Conservation (phyloP, 1,140 invertebrate genomes). For the Drosophila serrata region DNA sequence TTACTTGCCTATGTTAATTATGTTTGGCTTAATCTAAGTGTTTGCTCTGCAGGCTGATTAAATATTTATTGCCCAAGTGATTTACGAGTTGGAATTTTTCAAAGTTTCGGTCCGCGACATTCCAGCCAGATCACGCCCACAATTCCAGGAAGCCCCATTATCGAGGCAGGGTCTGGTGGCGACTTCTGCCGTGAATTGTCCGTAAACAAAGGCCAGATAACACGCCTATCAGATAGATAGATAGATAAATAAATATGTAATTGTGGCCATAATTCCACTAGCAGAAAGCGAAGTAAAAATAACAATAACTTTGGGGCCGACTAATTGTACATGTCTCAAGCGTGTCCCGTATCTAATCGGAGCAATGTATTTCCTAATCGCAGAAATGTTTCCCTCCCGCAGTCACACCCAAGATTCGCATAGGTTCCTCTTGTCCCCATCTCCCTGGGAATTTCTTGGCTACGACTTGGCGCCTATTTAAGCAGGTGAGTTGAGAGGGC, state of each 20-base stretch:
- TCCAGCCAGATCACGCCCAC: background rate
- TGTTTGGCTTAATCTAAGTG: conserved; percentile 61
- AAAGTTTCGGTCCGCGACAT: conserved; percentile 7
- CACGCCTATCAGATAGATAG: conserved; percentile 52
- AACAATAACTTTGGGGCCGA: conserved; percentile 10
- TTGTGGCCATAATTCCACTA: conserved; percentile 58
- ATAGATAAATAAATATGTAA: conserved; percentile 71
- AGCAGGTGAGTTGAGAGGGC: conserved; percentile 7
- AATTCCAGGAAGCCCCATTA: conserved; percentile 43
- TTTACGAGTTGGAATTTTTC: conserved; percentile 46
- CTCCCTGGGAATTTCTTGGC: background rate
- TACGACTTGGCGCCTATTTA: conserved; percentile 26
- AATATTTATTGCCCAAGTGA: conserved; percentile 62
- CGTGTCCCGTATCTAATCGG: conserved; percentile 66
- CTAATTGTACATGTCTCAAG: conserved; percentile 31
- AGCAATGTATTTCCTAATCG: conserved; percentile 60
- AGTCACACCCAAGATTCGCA: conserved; percentile 32
- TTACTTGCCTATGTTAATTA: conserved; percentile 75
- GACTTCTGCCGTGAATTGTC: conserved; percentile 40
- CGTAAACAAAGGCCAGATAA: conserved; percentile 52
- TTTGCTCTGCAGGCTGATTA: conserved; percentile 48
- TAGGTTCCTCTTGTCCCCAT: background rate
- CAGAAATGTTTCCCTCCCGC: conserved; percentile 9
- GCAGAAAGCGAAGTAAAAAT: conserved; percentile 18
- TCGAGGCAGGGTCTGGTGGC: conserved; percentile 26